Evolutionary conservation across 2,888 invertebrate species (phyloP).

Genomic region (Mycalesis mineus): DNA sequence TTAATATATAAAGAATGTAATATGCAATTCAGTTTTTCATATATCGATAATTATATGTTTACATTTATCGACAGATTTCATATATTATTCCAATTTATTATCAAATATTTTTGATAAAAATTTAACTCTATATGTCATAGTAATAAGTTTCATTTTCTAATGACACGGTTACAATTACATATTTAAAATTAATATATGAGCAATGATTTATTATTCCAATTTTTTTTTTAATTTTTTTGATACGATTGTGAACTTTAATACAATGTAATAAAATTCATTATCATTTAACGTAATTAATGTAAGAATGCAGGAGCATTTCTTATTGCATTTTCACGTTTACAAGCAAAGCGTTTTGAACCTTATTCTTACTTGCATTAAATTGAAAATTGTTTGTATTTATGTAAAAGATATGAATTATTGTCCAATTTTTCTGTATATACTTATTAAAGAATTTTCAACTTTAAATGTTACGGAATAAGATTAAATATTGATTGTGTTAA

Average conservation of each 20-base stretch:
- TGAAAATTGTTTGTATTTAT: neutral
- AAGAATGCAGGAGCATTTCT: neutral
- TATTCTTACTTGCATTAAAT: neutral
- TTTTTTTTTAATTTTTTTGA: neutral
- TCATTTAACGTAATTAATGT: neutral
- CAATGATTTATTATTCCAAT: neutral
- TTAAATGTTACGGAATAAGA: neutral
- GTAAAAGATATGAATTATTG: neutral
- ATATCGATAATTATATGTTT: no score
- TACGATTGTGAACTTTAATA: neutral
- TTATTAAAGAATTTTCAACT: neutral
- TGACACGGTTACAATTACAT: neutral
- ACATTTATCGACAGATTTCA: no score
- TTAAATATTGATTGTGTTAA: neutral
- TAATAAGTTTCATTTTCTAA: neutral
- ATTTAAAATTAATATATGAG: neutral
- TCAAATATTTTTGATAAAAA: no score
- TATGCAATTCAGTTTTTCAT: no score
- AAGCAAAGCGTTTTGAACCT: neutral
- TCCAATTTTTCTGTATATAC: neutral
- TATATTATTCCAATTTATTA: no score
- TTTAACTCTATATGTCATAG: neutral
- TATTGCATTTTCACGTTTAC: neutral
- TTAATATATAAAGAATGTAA: no score
- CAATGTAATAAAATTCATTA: neutral